Evolutionary conservation across 2,113 vertebrate species (phyloP), one percentile per base, ranked within the genome.

Genomic region (Solea solea): DNA sequence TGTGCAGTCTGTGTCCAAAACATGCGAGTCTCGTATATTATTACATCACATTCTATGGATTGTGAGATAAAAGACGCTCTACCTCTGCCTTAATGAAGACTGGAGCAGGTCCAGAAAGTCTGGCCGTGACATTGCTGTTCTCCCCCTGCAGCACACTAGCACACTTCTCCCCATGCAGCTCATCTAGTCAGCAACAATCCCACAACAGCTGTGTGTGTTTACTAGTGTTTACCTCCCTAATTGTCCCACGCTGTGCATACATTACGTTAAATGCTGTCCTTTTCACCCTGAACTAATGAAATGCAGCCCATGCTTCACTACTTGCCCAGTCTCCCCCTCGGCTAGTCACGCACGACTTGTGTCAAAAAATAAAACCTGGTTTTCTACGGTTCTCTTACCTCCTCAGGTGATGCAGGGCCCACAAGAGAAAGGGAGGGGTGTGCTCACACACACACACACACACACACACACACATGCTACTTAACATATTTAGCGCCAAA

Each of bases 161-260:
- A 52, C 64, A 44, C 27, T 50, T 46, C 56, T 54, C 64, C 53
- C 65, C 71, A 28, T 50, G 76, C 8, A 54, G 67, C 70, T 81
- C 71, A 58, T 81, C 44, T 51, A 76, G 54, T 81, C 80, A 71
- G 40, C 69, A 72, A 56, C 78, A 69, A 86, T 82, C 86, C 72
- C 85, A 50, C 41, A 91, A 72, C 91, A 91, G 88, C 88, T 93
- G 93, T 89, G 90, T 87, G 83, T 90, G 81, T 93, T 92, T 89
- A 84, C 86, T 88, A 71, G 66, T 92, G 86, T 91, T 92, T 90
- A 87, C 84, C 69, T 88, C 70, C 63, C 65, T 90, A 89, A 90
- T 91, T 88, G 86, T 76, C 83, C 79, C 78, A 62, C 46, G 78
- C 86, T 85, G 87, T 66, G 87, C 80, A 64, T 82, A 76, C 84